These are phyloP conservation scores for Oryzias celebensis DNA, from an alignment of 2,113 vertebrate species.

Conservation along the genomic window DNA sequence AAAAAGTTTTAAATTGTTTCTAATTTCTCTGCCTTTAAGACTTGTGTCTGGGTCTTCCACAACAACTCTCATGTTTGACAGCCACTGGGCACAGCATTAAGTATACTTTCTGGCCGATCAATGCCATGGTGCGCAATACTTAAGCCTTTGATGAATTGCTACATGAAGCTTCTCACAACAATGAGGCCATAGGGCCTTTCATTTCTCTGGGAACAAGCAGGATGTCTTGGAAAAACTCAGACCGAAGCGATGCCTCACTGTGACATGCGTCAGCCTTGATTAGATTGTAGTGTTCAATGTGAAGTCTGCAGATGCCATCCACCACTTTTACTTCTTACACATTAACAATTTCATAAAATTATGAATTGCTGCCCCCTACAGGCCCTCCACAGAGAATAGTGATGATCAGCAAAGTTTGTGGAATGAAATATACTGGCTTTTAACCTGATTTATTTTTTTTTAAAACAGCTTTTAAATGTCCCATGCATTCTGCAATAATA, in stretches of 20 bases:
- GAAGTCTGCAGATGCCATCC: constrained; percentile 43
- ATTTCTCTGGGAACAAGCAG: constrained; percentile 57
- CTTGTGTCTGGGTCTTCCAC: too few relatives aligned
- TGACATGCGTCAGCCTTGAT: constrained; percentile 68
- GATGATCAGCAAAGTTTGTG: constrained; percentile 35
- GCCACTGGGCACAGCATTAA: too few relatives aligned
- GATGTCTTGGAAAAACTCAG: constrained; percentile 52
- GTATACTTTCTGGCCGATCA: constrained; percentile 31
- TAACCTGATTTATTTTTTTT: too few relatives aligned
- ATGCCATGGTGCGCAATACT: constrained; percentile 16
- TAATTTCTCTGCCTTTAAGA: too few relatives aligned
- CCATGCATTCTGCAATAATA: not conserved
- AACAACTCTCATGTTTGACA: too few relatives aligned
- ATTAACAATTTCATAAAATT: constrained; percentile 53
- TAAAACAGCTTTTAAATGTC: too few relatives aligned
- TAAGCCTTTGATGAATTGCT: constrained; percentile 37
- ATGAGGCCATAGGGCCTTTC: constrained; percentile 31
- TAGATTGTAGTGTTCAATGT: constrained; percentile 48
- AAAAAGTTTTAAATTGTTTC: too few relatives aligned
- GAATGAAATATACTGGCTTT: too few relatives aligned
- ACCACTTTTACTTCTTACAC: constrained; percentile 37
- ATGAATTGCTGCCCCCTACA: constrained; percentile 25
- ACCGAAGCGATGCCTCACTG: constrained; percentile 39
- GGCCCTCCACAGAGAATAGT: constrained; percentile 4
- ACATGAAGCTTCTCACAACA: constrained; percentile 37